Evolutionary conservation across 2,113 vertebrate species (phyloP).

Genomic region (Bambusicola thoracicus): DNA sequence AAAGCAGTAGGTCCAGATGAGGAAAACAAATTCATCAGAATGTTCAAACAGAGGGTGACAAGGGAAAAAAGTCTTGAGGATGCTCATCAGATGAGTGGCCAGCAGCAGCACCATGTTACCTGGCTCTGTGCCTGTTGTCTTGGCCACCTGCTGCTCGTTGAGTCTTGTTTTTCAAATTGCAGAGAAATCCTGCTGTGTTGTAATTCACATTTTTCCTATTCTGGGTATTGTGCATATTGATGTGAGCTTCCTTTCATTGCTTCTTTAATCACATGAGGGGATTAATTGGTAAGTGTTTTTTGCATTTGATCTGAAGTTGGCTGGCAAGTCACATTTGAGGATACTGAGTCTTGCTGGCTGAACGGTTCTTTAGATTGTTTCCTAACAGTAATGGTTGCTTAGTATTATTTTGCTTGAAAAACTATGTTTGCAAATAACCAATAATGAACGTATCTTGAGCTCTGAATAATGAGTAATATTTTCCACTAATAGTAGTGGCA

Average conservation of each 20-base stretch:
- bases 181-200: neutral
- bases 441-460: neutral
- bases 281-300: rapidly evolving
- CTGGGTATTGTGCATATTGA: neutral
- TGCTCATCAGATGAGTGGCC: neutral
- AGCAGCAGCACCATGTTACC: neutral
- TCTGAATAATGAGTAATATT: neutral
- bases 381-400: neutral
- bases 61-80: neutral
- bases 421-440: neutral
- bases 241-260: neutral
- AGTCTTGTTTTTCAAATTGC: neutral
- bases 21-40: neutral
- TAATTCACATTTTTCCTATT: neutral
- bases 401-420: neutral
- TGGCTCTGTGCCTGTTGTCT: neutral
- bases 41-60: neutral
- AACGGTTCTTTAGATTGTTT: neutral
- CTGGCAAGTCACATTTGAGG: neutral
- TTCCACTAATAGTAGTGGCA: neutral
- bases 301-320: neutral
- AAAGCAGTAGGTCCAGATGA: neutral
- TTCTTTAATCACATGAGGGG: neutral
- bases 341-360: neutral
- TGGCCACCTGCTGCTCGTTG: too few species aligned